Base-by-base conservation (phyloP, 1,140 invertebrate species). In the Parapsyche elsis region DNA sequence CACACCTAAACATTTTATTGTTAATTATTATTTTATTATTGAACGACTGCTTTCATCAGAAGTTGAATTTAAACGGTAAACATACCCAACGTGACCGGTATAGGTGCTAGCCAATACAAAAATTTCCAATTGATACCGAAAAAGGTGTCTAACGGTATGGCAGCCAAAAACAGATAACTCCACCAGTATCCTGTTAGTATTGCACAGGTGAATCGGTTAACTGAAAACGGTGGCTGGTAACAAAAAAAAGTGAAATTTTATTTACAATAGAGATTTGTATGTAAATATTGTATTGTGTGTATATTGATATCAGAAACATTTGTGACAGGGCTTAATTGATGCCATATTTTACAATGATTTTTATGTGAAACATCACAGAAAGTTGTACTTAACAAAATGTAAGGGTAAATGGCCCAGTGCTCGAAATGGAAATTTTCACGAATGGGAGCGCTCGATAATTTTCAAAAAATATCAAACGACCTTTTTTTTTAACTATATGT, bases 181-280 rank as follows among this genome's bases (percentile, higher is more conserved):
- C 95, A 96, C 0, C 96, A 88, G 85, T 94, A 95, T 0, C 93
- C 94, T 57, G 97, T 92, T 84, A 94, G 89, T 45, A 97, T 87
- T 85, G 93, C 92, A 7, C 94, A 95, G 73, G 92, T 88, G 84
- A 97, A 96, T 73, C 96, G 90, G 49, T 92, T 91, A 26, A 92
- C 90, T 12, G 94, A 94, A 86, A 95, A 95, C 46, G 93, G 92
- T 7, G 97, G 97, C 92, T 94, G 87, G 73, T n/a, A n/a, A n/a
- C n/a, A n/a, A 90, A 89, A 82, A 84, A 74, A 81, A 83, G 21
- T 53, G 12, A 4, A 53, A 7, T 38, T 38, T 38, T 38, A 75
- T 46, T 75, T 53, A 19, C 14, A 75, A 7, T 75, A 64, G 16
- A 12, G n/a, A 12, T 45, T 70, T 70, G 19, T 23, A 19, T 70